Base-by-base conservation (phyloP, 2,797 vertebrate species). In the Champsocephalus esox region DNA sequence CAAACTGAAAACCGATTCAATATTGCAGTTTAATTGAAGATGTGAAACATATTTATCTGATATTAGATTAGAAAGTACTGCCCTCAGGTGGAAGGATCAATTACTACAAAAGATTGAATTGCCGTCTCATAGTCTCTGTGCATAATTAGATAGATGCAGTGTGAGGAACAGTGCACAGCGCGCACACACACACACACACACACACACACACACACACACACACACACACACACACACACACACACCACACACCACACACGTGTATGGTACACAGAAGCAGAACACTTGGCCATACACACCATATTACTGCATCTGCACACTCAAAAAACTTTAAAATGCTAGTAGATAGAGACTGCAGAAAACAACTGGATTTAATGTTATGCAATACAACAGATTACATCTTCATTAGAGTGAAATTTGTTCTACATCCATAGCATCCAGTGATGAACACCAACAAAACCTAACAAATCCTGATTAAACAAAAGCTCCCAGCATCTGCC, bases 41-140 rank as follows among this genome's bases (percentile, higher is more conserved):
- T 84, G 84, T 89, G 84, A 79, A 82, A 83, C 79, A 83, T 82
- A 90, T 91, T 93, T 88, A 90, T 92, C 78, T 89, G 81, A 91
- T 92, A 92, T 93, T 92, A 94, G 85, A 94, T 95, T 94, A 93
- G 93, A 95, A 95, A 92, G 91, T 90, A 92, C 91, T 94, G 94
- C 93, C 94, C 93, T 94, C 94, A 94, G 94, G 93, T 94, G 94
- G 93, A 94, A 87, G 92, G 90, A 93, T 93, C 87, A 92, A 91
- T 94, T 94, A 95, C 94, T 94, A 92, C 94, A 94, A 93, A 94
- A 82, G 74, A 86, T 83, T 79, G 68, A 87, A 90, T 86, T 70
- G 83, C 86, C 79, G 84, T 86, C 79, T 90, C 86, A 73, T 66
- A 60, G 82, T 90, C 75, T 75, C 80, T 86, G 77, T 2, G 77